Evolutionary conservation across 2,113 vertebrate species (phyloP).

Genomic region (Callopanchax toddi): DNA sequence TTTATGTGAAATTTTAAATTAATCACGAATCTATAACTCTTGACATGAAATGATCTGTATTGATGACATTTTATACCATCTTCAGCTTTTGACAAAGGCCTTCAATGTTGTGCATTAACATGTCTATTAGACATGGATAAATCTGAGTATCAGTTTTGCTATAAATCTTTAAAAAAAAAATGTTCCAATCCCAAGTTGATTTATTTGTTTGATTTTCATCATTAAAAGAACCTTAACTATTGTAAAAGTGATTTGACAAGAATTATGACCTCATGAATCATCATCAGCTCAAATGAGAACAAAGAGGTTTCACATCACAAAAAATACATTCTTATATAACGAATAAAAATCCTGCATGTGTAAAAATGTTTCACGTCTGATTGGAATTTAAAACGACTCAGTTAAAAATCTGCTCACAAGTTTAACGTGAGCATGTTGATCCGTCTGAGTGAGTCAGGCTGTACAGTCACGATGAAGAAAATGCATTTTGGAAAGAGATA

Average conservation of each 20-base stretch:
- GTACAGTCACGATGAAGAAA: conserved; percentile 19
- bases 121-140: no score
- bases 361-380: background rate
- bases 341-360: no score
- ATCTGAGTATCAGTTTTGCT: no score
- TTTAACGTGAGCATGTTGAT: conserved; percentile 10
- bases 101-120: no score
- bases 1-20: no score
- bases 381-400: conserved; percentile 28
- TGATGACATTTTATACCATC: no score
- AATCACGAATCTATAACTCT: no score
- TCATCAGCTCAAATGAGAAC: conserved; percentile 51
- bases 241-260: conserved; percentile 25
- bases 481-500: conserved; percentile 18
- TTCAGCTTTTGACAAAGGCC: no score
- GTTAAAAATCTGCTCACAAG: conserved; percentile 13
- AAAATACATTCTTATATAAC: conserved; percentile 27
- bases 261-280: conserved; percentile 43
- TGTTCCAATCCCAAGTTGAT: conserved; percentile 6
- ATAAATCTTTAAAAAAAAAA: no score
- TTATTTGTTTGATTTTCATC: conserved; percentile 26
- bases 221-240: no score
- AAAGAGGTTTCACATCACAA: conserved; percentile 40
- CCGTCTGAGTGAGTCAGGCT: conserved; percentile 5
- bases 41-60: no score